Evolutionary conservation across 2,888 invertebrate genomes (phyloP).

Genomic region (Scaeva pyrastri): DNA sequence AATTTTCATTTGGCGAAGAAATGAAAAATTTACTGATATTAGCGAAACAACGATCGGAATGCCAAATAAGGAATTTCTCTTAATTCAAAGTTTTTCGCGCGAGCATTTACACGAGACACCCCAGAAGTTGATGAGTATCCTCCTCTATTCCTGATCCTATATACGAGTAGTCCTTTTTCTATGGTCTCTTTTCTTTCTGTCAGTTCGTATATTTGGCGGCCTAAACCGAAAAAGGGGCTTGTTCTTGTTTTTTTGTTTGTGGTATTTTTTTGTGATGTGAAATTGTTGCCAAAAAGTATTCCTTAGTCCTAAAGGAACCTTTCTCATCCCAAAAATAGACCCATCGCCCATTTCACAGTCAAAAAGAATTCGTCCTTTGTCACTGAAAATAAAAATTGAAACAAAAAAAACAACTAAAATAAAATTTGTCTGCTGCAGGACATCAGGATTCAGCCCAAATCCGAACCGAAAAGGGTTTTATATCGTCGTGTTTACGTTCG

Average conservation of each 20-base stretch:
- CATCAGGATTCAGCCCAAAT: too few relatives aligned
- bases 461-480: conserved; percentile 51
- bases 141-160: background rate
- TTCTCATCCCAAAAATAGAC: background rate
- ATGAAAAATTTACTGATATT: conserved; percentile 73
- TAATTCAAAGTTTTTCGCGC: conserved; percentile 71
- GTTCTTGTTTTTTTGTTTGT: background rate
- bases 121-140: conserved; percentile 20
- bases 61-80: conserved; percentile 64
- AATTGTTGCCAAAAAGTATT: conserved; percentile 62
- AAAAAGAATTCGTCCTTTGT: conserved; percentile 68
- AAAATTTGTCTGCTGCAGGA: conserved; percentile 55
- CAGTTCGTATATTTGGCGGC: background rate
- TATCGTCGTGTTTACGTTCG: conserved; percentile 42
- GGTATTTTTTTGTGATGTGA: conserved; percentile 11
- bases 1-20: conserved; percentile 49
- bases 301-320: conserved; percentile 11
- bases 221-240: conserved; percentile 14
- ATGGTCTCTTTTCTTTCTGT: background rate
- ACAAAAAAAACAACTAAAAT: background rate
- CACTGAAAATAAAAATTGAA: conserved; percentile 39
- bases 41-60: conserved; percentile 72
- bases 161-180: background rate
- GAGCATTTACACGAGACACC: conserved; percentile 44
- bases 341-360: conserved; percentile 5